These are phyloP conservation scores for Hermaeophaga mercurialis DNA, from an alignment of 2,888 invertebrate genomes.

Conservation along the genomic window DNA sequence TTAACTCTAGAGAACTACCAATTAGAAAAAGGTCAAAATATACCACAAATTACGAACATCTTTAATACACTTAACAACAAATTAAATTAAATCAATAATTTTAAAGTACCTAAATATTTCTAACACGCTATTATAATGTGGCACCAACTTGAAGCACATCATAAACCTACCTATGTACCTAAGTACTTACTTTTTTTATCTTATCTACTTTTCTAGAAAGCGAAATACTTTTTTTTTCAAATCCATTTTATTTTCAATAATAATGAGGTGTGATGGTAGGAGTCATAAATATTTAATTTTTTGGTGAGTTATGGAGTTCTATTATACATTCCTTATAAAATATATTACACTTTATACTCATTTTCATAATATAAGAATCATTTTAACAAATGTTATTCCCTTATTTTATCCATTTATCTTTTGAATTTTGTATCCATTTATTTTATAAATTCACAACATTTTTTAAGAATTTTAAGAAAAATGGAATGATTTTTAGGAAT, in stretches of 20 bases:
- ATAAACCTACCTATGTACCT: constrained; percentile 5
- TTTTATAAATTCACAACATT: too few relatives aligned
- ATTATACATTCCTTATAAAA: constrained; percentile 3
- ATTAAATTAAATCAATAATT: constrained; percentile 2
- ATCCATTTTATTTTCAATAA: constrained; percentile 20
- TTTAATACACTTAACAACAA: background rate
- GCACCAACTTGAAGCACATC: constrained; percentile 2
- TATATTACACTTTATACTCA: constrained; percentile 1
- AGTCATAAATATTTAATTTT: constrained; percentile 26
- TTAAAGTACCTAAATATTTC: background rate
- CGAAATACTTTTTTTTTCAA: constrained; percentile 16
- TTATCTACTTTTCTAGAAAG: constrained; percentile 6
- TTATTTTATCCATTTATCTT: too few relatives aligned
- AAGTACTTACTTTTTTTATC: constrained; percentile 16
- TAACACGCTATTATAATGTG: background rate
- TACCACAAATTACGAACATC: background rate
- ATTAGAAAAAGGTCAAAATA: background rate
- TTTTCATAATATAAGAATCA: constrained; percentile 1
- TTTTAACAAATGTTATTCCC: too few relatives aligned
- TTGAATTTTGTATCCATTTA: too few relatives aligned
- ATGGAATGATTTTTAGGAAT: too few relatives aligned
- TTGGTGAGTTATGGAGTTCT: constrained; percentile 14
- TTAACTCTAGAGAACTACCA: background rate
- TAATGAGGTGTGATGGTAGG: constrained; percentile 25
- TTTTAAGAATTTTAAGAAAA: too few relatives aligned